These are phyloP conservation scores for Metalampra italica DNA, from an alignment of 2,888 invertebrate species.

Conservation along the genomic window DNA sequence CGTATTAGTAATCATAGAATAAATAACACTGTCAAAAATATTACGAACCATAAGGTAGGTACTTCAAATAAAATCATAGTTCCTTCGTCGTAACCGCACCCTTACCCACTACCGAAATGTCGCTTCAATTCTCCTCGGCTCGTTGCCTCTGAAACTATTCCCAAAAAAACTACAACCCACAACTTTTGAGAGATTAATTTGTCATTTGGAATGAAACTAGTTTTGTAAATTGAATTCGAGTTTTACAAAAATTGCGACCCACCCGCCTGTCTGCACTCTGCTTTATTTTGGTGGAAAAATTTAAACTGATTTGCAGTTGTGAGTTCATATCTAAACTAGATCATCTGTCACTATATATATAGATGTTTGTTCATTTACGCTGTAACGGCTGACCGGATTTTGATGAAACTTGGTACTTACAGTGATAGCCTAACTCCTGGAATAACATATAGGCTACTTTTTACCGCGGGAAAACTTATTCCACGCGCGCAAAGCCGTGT, in stretches of 20 bases:
- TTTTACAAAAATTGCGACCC: slow-evolving; percentile 26
- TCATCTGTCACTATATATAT: too few relatives aligned
- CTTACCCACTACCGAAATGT: slow-evolving; percentile 64
- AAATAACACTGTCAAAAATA: background rate
- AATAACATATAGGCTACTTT: too few relatives aligned
- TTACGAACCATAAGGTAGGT: too few relatives aligned
- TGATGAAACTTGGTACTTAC: too few relatives aligned
- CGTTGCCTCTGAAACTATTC: slow-evolving; percentile 55
- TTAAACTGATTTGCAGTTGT: too few relatives aligned
- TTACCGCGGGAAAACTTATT: too few relatives aligned
- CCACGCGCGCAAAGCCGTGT: too few relatives aligned
- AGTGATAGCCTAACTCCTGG: too few relatives aligned
- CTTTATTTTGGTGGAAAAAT: slow-evolving; percentile 2
- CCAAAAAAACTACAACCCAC: slow-evolving; percentile 43
- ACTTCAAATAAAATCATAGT: background rate
- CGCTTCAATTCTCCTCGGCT: slow-evolving; percentile 58
- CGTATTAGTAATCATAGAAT: too few relatives aligned
- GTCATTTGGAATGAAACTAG: slow-evolving; percentile 70
- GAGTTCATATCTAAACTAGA: background rate
- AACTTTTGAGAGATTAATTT: slow-evolving; percentile 74
- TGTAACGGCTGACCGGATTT: too few relatives aligned
- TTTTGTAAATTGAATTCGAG: slow-evolving; percentile 41
- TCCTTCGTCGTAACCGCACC: slow-evolving; percentile 24
- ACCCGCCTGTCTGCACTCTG: slow-evolving; percentile 2
- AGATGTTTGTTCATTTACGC: too few relatives aligned